These are phyloP conservation scores for Drosophila maculinotata DNA, from an alignment of 2,888 invertebrate genomes.

Conservation along the genomic window DNA sequence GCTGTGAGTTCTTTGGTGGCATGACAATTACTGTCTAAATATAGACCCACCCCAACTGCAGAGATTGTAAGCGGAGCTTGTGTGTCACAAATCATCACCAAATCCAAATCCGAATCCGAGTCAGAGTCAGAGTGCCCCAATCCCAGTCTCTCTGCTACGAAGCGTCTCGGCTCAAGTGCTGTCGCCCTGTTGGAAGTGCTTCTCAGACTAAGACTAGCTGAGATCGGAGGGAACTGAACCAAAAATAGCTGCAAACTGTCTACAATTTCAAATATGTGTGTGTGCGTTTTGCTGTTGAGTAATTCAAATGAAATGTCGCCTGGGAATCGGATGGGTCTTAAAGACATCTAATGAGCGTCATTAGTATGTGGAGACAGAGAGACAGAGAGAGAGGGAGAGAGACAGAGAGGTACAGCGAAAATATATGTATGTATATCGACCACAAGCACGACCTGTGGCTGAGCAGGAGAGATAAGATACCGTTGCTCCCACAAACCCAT, in stretches of 20 bases:
- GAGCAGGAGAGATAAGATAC: conserved; percentile 49
- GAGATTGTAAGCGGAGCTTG: conserved; percentile 47
- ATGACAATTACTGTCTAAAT: conserved; percentile 47
- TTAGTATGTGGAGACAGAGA: conserved; percentile 56
- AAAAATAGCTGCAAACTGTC: conserved; percentile 63
- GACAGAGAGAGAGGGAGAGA: background rate
- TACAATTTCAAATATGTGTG: conserved; percentile 46
- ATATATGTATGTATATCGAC: conserved; percentile 30
- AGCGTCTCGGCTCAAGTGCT: conserved; percentile 27
- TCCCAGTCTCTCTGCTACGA: conserved; percentile 1
- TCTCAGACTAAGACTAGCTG: conserved; percentile 6
- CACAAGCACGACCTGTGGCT: conserved; percentile 53
- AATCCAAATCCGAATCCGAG: conserved; percentile 9
- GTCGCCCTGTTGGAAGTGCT: conserved; percentile 10
- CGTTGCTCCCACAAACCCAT: conserved; percentile 7
- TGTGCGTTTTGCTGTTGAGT: conserved; percentile 54
- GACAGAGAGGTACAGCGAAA: background rate
- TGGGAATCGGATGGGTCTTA: conserved; percentile 60
- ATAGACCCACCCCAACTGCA: conserved; percentile 38
- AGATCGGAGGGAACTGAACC: conserved; percentile 14
- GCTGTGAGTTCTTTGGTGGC: too few relatives aligned
- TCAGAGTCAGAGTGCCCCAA: too few relatives aligned
- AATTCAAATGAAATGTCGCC: conserved; percentile 68
- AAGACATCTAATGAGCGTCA: conserved; percentile 77
- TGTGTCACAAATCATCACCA: conserved; percentile 55